Evolutionary conservation across 1,140 invertebrate genomes (phyloP).

Genomic region (Zaprionus ghesquierei): DNA sequence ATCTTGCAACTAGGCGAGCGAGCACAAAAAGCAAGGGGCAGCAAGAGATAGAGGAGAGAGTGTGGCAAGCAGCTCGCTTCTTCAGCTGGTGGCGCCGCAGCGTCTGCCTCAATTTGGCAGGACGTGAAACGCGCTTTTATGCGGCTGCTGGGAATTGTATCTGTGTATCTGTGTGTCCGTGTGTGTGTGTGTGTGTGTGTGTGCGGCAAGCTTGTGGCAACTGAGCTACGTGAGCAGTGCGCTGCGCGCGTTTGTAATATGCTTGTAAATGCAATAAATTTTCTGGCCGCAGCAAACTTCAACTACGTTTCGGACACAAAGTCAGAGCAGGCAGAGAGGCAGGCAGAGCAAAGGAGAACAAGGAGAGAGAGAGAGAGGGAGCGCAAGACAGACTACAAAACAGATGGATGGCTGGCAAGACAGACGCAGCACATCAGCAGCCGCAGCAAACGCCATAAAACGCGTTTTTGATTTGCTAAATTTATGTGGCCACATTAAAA

Average conservation of each 20-base stretch:
- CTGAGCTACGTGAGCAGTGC: slow-evolving; percentile 50
- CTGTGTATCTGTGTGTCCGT: neutral
- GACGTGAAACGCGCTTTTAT: slow-evolving; percentile 77
- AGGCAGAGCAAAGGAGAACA: neutral
- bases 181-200: too few species aligned
- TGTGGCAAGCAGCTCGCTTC: neutral
- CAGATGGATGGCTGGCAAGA: neutral
- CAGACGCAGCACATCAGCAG: slow-evolving; percentile 29
- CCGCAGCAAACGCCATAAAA: slow-evolving; percentile 54
- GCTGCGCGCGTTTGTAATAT: slow-evolving; percentile 76
- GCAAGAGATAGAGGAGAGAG: neutral
- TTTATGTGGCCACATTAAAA: slow-evolving; percentile 76
- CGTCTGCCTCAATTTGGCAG: slow-evolving; percentile 75
- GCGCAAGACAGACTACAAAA: neutral
- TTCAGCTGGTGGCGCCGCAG: slow-evolving; percentile 56
- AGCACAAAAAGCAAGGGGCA: neutral
- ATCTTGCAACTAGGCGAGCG: slow-evolving; percentile 51
- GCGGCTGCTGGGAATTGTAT: slow-evolving; percentile 65
- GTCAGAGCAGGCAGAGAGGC: slow-evolving; percentile 2
- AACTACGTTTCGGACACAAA: slow-evolving; percentile 49
- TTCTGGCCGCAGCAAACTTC: slow-evolving; percentile 43
- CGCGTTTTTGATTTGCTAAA: slow-evolving; percentile 79
- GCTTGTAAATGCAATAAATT: slow-evolving; percentile 80
- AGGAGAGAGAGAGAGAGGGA: neutral
- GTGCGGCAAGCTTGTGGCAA: slow-evolving; percentile 17